A percentile compares a stretch with the other conserved stretches of the same genome.
phyloP scores from a whole-genome alignment of 1,140 invertebrate genomes.

The Phymastichus coffea region DNA sequence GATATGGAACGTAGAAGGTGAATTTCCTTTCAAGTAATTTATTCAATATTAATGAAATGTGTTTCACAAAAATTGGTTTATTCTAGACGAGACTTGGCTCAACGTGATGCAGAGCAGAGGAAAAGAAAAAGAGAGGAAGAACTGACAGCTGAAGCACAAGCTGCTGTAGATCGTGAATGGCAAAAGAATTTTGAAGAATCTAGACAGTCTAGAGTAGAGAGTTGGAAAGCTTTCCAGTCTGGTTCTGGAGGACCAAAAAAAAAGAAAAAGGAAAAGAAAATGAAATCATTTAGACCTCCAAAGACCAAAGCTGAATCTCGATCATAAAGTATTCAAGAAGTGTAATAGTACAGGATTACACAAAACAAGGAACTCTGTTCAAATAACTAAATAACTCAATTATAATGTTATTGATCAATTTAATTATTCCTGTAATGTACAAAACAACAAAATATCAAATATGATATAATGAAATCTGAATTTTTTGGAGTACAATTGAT shows the following conservation, averaged over 20 bases:
- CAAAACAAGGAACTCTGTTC: slow-evolving; percentile 1
- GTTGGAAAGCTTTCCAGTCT: slow-evolving; percentile 93
- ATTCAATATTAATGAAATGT: slow-evolving; percentile 12
- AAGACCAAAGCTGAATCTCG: slow-evolving; percentile 95
- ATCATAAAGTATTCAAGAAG: slow-evolving; percentile 64
- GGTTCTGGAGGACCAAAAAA: slow-evolving; percentile 68
- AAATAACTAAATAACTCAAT: slow-evolving; percentile 20
- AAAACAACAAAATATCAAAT: slow-evolving; percentile 17
- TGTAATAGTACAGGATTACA: too few species aligned
- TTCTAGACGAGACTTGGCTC: slow-evolving; percentile 70
- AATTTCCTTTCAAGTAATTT: slow-evolving; percentile 9
- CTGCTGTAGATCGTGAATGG: slow-evolving; percentile 90
- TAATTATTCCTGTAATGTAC: slow-evolving; percentile 23
- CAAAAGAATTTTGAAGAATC: slow-evolving; percentile 98
- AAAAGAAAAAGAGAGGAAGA: slow-evolving; percentile 94
- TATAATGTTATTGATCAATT: too few species aligned
- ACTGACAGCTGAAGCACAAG: slow-evolving; percentile 87
- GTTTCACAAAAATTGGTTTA: not conserved
- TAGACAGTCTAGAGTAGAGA: slow-evolving; percentile 88
- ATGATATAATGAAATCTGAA: slow-evolving; percentile 14
- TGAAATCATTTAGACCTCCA: slow-evolving; percentile 85
- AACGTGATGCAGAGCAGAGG: slow-evolving; percentile 88
- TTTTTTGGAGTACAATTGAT: slow-evolving; percentile 18
- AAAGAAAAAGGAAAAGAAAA: slow-evolving; percentile 73
- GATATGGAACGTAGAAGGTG: slow-evolving; percentile 87